Evolutionary conservation across 2,113 vertebrate species (phyloP).

Genomic region (Xyliphius kryptos): DNA sequence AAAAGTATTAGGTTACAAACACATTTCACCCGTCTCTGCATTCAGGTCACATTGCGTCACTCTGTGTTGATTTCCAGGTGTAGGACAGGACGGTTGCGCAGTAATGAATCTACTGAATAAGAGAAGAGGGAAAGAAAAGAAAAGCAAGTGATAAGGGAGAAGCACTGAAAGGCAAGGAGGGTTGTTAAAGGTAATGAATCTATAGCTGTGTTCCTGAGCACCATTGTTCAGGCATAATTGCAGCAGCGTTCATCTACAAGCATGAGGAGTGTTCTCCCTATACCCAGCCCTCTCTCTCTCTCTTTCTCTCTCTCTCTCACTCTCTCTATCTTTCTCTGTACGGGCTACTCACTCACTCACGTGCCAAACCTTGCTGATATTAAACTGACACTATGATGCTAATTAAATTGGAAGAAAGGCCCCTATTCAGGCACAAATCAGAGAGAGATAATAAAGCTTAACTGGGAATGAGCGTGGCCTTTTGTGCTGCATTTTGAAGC

Average conservation of each 20-base stretch:
- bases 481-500: constrained; percentile 37
- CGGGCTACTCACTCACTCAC: constrained; percentile 33
- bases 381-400: constrained; percentile 40
- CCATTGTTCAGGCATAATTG: constrained; percentile 43
- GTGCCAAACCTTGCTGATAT: constrained; percentile 37
- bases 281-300: constrained; percentile 1
- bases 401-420: constrained; percentile 41
- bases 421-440: constrained; percentile 36
- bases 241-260: constrained; percentile 34
- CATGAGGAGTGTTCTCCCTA: constrained; percentile 23
- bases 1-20: too few species aligned
- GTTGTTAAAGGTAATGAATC: constrained; percentile 73
- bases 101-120: constrained; percentile 40
- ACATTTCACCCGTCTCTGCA: too few species aligned
- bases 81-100: constrained; percentile 1
- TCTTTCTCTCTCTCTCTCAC: constrained; percentile 7
- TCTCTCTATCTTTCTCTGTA: too few species aligned
- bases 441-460: constrained; percentile 35
- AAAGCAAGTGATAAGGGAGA: constrained; percentile 30
- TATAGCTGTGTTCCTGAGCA: constrained; percentile 69
- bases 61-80: too few species aligned
- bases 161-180: constrained; percentile 45
- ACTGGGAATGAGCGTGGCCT: constrained; percentile 29
- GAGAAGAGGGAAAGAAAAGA: constrained; percentile 37
- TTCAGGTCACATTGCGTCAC: too few species aligned